These are phyloP conservation scores for Scaptomyza cyrtandrae DNA, from an alignment of 2,888 invertebrate genomes.

Conservation along the genomic window DNA sequence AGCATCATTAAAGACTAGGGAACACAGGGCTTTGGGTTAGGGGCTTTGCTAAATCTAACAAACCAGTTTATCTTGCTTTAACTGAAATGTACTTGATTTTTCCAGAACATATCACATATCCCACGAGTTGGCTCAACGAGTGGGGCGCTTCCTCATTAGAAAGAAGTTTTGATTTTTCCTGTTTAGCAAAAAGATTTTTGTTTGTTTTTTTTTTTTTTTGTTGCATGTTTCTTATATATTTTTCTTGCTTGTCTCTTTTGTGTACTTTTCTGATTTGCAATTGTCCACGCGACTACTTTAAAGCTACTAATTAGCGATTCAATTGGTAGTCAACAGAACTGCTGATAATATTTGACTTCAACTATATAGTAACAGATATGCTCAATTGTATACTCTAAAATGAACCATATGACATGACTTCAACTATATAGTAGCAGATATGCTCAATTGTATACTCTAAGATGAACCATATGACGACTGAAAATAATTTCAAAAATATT, in stretches of 20 bases:
- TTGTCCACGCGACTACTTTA: slow-evolving; percentile 10
- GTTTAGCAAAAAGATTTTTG: slow-evolving; percentile 26
- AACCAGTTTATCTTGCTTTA: slow-evolving; percentile 71
- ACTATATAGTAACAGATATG: no score
- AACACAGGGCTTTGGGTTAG: neutral
- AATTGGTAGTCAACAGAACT: slow-evolving; percentile 48
- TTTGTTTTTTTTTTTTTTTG: neutral
- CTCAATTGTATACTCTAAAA: no score
- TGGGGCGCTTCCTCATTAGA: slow-evolving; percentile 64
- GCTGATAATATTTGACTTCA: no score
- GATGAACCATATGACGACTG: no score
- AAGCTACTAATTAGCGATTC: slow-evolving; percentile 53
- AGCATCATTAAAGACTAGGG: slow-evolving; percentile 23
- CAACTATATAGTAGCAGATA: no score
- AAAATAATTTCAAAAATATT: neutral
- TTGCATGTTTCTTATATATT: neutral
- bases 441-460: no score
- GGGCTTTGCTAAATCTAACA: slow-evolving; percentile 26
- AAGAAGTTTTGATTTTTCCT: slow-evolving; percentile 56
- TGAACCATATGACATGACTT: no score
- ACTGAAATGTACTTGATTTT: slow-evolving; percentile 54
- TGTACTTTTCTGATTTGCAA: slow-evolving; percentile 45
- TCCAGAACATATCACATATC: slow-evolving; percentile 35
- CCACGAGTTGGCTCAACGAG: neutral
- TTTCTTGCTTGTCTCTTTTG: slow-evolving; percentile 15